These are phyloP conservation scores for Datnioides undecimradiatus DNA, from an alignment of 2,113 vertebrate species.

Conservation along the genomic window DNA sequence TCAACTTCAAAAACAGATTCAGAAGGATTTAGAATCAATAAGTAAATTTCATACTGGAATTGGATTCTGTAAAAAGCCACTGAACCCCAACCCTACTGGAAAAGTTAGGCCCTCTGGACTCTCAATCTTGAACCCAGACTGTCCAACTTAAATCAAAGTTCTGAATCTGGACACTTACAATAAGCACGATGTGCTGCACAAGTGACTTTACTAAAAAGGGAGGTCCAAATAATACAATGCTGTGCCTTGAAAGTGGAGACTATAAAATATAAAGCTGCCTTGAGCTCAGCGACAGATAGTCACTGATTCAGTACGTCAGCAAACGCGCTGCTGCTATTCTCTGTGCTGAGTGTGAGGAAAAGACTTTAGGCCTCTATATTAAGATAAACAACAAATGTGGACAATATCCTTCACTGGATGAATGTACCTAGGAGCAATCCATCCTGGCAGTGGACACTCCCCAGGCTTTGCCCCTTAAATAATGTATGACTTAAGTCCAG, in stretches of 20 bases:
- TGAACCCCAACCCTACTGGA: slow-evolving; percentile 16
- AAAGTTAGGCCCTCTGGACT: background rate
- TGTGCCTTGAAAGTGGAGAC: slow-evolving; percentile 12
- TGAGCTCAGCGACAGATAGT: slow-evolving; percentile 10
- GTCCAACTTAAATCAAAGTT: background rate
- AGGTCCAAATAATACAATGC: background rate
- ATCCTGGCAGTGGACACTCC: slow-evolving; percentile 42
- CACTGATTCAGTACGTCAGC: slow-evolving; percentile 12
- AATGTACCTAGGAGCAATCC: slow-evolving; percentile 35
- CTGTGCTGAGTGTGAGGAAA: background rate
- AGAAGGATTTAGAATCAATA: slow-evolving; percentile 3
- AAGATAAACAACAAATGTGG: slow-evolving; percentile 61
- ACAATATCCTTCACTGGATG: slow-evolving; percentile 37
- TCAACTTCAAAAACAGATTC: background rate
- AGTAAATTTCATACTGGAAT: background rate
- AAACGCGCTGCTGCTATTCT: slow-evolving; percentile 16
- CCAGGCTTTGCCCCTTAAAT: slow-evolving; percentile 42
- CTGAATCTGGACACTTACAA: background rate
- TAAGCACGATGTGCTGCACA: background rate
- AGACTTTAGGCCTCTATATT: slow-evolving; percentile 20
- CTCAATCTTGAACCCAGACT: background rate
- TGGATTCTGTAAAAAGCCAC: background rate
- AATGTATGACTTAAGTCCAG: slow-evolving; percentile 58
- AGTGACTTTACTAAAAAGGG: background rate
- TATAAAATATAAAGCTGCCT: slow-evolving; percentile 14